phyloP scores from a whole-genome alignment of 2,888 invertebrate genomes.

The Noctua fimbriata region DNA sequence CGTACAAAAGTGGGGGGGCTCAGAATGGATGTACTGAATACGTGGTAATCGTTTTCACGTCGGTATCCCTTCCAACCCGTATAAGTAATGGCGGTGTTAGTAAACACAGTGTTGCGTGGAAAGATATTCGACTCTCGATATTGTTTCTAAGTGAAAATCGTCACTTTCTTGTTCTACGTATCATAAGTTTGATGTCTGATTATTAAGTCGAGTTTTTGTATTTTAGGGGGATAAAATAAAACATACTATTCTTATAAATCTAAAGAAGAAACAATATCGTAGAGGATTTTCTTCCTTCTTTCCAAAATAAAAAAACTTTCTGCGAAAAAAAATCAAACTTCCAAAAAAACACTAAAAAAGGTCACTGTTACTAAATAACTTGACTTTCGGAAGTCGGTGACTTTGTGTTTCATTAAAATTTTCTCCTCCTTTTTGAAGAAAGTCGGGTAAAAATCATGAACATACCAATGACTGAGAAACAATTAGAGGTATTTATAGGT shows the following conservation, averaged over 20 bases:
- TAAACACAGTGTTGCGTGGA: constrained; percentile 43
- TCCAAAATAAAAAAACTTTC: no score
- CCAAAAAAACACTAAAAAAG: no score
- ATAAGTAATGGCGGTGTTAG: constrained; percentile 52
- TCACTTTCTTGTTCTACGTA: constrained; percentile 1
- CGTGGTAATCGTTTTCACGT: no score
- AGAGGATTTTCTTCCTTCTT: no score
- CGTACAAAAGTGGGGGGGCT: no score
- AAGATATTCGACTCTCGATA: constrained; percentile 40
- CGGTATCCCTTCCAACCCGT: no score
- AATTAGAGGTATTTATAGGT: not conserved
- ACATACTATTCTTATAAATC: not conserved
- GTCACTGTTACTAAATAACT: no score
- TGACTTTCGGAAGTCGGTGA: no score
- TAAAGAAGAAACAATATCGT: not conserved
- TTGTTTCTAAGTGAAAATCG: not conserved
- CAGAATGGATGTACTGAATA: no score
- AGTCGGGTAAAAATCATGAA: not conserved
- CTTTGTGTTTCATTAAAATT: no score
- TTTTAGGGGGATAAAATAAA: not conserved
- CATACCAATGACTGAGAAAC: not conserved
- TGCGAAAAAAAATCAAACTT: no score
- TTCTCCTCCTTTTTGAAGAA: no score
- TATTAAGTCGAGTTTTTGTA: not conserved
- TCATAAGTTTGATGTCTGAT: not conserved